These are phyloP conservation scores for Medauroidea extradentata DNA, from an alignment of 1,140 invertebrate genomes.

Conservation along the genomic window DNA sequence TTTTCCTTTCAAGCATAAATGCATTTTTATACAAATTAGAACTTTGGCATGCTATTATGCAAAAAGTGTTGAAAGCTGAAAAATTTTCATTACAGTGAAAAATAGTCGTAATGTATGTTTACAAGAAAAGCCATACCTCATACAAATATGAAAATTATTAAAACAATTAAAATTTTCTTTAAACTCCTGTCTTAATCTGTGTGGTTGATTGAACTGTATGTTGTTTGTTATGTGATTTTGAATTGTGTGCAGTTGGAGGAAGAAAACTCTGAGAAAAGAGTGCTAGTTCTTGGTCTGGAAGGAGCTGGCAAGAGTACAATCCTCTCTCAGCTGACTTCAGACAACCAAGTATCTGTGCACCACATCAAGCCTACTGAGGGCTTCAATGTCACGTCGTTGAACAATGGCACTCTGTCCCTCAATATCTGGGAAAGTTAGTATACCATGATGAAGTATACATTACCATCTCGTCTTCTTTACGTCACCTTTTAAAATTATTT, in stretches of 20 bases:
- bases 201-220: no score
- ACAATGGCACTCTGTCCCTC: constrained; percentile 34
- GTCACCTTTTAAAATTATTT: no score
- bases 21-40: no score
- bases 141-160: no score
- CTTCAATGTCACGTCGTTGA: constrained; percentile 40
- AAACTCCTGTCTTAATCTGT: no score
- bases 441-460: not conserved
- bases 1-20: no score
- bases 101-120: no score
- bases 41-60: no score
- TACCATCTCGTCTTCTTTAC: not conserved
- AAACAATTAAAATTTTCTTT: no score
- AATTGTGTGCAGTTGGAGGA: constrained; percentile 36
- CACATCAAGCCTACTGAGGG: constrained; percentile 37
- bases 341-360: constrained; percentile 26
- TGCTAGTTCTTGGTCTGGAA: constrained; percentile 43
- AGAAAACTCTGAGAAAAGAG: constrained; percentile 40
- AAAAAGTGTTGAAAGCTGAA: no score
- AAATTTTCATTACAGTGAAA: no score
- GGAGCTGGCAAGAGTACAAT: constrained; percentile 44
- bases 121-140: no score
- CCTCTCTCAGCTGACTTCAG: constrained; percentile 39
- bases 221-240: not conserved
- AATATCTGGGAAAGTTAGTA: constrained; percentile 44